Evolutionary conservation across 1,140 invertebrate genomes (phyloP).

Genomic region (Tetranychus urticae): DNA sequence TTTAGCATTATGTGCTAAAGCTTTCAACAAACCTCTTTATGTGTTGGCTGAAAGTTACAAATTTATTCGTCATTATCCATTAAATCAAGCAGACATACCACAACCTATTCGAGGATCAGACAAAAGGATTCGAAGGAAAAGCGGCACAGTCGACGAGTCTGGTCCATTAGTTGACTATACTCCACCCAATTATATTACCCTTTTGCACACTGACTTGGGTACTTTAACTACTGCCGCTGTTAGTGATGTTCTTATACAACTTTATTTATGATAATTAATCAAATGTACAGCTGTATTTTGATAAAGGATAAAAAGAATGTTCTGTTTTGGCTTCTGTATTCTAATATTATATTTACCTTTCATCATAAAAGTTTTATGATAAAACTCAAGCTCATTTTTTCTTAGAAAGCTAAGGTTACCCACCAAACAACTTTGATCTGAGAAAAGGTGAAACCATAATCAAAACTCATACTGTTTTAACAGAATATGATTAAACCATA

Average conservation of each 20-base stretch:
- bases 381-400: too few relatives aligned
- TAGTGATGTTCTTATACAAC: slow-evolving; percentile 84
- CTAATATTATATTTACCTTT: too few relatives aligned
- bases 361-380: too few relatives aligned
- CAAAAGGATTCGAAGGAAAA: slow-evolving; percentile 26
- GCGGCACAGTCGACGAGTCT: neutral
- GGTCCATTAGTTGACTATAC: slow-evolving; percentile 64
- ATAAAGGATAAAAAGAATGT: too few relatives aligned
- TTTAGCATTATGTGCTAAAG: slow-evolving; percentile 66
- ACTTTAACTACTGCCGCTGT: slow-evolving; percentile 84
- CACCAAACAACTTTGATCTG: too few relatives aligned
- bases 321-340: too few relatives aligned
- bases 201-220: slow-evolving; percentile 84
- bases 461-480: too few relatives aligned
- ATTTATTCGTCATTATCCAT: slow-evolving; percentile 72
- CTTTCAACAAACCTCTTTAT: slow-evolving; percentile 84
- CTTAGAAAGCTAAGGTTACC: too few relatives aligned
- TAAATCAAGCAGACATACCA: slow-evolving; percentile 75
- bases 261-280: slow-evolving; percentile 33
- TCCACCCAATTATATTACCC: slow-evolving; percentile 67
- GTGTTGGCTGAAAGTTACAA: slow-evolving; percentile 92
- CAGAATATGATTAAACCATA: too few relatives aligned
- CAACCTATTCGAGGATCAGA: slow-evolving; percentile 35
- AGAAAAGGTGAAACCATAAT: too few relatives aligned
- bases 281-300: too few relatives aligned